Conservation (phyloP, 2,113 vertebrate species). For the Myiozetetes cayanensis region DNA sequence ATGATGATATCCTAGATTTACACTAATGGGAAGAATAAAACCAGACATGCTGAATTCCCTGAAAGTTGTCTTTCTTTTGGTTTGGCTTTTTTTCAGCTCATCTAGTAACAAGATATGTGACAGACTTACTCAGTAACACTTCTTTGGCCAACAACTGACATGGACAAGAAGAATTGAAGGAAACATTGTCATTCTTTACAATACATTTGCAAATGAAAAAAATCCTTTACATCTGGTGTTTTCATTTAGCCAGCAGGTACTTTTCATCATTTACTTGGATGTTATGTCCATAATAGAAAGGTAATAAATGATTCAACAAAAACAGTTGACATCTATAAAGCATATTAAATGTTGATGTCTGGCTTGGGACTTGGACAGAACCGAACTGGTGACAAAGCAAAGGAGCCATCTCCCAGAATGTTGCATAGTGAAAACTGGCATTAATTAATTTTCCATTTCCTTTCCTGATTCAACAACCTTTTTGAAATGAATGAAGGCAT, state of each 20-base stretch:
- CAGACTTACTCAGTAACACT: not conserved
- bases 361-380: not conserved
- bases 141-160: not conserved
- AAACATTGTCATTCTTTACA: not conserved
- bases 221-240: not conserved
- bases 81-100: not conserved
- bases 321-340: not conserved
- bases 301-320: not conserved
- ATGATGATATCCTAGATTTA: not conserved
- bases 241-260: not conserved
- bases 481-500: conserved; percentile 65
- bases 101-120: not conserved
- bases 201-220: not conserved
- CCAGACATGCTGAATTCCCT: not conserved
- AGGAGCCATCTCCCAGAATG: not conserved
- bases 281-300: not conserved
- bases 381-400: not conserved
- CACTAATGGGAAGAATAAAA: not conserved
- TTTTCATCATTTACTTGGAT: not conserved
- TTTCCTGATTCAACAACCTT: conserved; percentile 62
- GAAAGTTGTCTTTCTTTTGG: not conserved
- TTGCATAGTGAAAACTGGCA: not conserved
- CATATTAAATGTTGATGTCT: not conserved
- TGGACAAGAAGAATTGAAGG: not conserved
- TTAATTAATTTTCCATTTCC: conserved; percentile 71